A percentile compares a stretch with the other conserved stretches of the same genome.
These are phyloP conservation scores for Papilio dardanus DNA, from an alignment of 1,140 invertebrate genomes.

Conservation along the genomic window DNA sequence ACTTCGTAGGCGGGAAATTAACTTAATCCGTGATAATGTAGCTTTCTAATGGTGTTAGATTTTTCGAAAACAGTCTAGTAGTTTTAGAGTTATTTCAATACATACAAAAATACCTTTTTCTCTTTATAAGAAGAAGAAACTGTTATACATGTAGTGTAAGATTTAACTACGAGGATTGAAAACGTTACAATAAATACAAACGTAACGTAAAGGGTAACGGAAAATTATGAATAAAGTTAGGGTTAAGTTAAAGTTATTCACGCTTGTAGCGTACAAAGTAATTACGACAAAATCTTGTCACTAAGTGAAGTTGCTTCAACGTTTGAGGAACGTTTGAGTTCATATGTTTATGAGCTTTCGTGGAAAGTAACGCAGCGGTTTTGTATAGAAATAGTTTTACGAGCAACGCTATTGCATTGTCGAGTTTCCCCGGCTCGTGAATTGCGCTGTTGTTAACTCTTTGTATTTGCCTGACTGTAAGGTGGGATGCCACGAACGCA, in stretches of 20 bases:
- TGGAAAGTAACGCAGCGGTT: conserved; percentile 37
- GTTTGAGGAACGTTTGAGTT: conserved; percentile 28
- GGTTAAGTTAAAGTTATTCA: background rate
- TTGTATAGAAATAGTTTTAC: conserved; percentile 36
- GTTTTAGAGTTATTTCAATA: too few relatives aligned
- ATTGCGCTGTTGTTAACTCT: conserved; percentile 23
- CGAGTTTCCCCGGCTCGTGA: conserved; percentile 32
- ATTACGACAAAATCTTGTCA: conserved; percentile 30
- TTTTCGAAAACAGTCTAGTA: too few relatives aligned
- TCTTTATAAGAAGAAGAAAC: too few relatives aligned
- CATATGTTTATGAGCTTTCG: conserved; percentile 33
- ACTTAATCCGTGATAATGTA: too few relatives aligned
- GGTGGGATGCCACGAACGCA: conserved; percentile 26
- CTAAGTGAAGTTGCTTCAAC: conserved; percentile 7
- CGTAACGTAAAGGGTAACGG: too few relatives aligned
- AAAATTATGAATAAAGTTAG: too few relatives aligned
- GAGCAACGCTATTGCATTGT: conserved; percentile 31
- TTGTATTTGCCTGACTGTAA: conserved; percentile 27
- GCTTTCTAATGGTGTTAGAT: too few relatives aligned
- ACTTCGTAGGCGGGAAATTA: too few relatives aligned
- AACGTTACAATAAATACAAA: too few relatives aligned
- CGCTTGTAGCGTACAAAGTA: background rate
- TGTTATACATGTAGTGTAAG: too few relatives aligned
- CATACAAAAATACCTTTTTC: too few relatives aligned
- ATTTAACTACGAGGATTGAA: too few relatives aligned